A percentile compares a stretch with the other conserved stretches of the same genome.
Conservation (phyloP, 1,140 invertebrate genomes). For the Dufourea novaeangliae region DNA sequence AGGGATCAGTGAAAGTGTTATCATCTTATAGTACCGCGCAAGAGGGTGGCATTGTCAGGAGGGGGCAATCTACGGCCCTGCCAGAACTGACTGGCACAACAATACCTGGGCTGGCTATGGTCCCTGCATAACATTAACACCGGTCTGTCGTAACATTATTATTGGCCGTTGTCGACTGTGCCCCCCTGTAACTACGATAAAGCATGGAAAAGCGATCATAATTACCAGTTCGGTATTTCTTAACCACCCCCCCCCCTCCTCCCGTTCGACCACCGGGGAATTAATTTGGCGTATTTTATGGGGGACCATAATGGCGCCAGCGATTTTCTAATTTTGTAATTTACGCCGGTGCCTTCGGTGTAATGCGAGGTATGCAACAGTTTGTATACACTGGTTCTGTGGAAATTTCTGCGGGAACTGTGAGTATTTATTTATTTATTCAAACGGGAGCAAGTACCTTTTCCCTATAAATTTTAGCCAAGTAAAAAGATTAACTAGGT, state of each 20-base stretch:
- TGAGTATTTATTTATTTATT: too few relatives aligned
- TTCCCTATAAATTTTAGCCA: too few relatives aligned
- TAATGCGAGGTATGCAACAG: too few relatives aligned
- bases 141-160: conserved; percentile 52
- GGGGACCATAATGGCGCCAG: not conserved
- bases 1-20: not conserved
- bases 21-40: not conserved
- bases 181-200: conserved; percentile 5
- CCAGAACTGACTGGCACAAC: conserved; percentile 38
- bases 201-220: conserved; percentile 22
- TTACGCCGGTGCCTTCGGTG: too few relatives aligned
- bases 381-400: too few relatives aligned
- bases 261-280: not conserved
- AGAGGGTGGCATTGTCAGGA: not conserved
- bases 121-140: conserved; percentile 41
- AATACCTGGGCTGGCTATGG: conserved; percentile 15
- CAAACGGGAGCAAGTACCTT: too few relatives aligned
- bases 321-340: conserved; percentile 9
- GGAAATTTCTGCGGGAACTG: too few relatives aligned
- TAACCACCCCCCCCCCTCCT: too few relatives aligned
- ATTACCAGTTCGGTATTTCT: not conserved
- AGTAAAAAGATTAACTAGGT: too few relatives aligned
- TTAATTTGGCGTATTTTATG: conserved; percentile 3
- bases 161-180: conserved; percentile 1
- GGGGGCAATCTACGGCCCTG: conserved; percentile 11